Conservation (phyloP, 2,888 invertebrate species). For the Mallateleia sp. region DNA sequence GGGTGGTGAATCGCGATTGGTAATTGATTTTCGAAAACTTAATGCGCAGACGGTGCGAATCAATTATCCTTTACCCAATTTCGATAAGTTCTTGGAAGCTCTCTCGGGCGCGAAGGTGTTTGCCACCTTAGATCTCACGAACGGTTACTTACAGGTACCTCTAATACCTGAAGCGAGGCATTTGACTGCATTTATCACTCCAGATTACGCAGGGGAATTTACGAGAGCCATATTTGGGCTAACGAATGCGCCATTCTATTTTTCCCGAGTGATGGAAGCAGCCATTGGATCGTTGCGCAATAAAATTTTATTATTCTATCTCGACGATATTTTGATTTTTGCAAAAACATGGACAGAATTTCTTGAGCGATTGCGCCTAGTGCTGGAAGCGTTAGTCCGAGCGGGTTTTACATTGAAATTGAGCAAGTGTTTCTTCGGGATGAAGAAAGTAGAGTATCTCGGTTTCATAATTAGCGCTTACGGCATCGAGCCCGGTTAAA, state of each 20-base stretch:
- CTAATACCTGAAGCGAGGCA: slow-evolving; percentile 54
- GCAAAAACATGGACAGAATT: slow-evolving; percentile 34
- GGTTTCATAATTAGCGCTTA: too few relatives aligned
- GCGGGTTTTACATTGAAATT: neutral
- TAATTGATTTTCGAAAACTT: slow-evolving; percentile 66
- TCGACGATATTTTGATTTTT: slow-evolving; percentile 38
- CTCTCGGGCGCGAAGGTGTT: slow-evolving; percentile 16
- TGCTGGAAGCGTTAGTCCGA: slow-evolving; percentile 11
- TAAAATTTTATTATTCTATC: slow-evolving; percentile 50
- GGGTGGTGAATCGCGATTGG: slow-evolving; percentile 66
- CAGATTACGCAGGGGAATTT: slow-evolving; percentile 80
- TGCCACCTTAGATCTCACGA: slow-evolving; percentile 25
- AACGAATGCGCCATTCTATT: slow-evolving; percentile 82
- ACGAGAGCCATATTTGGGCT: slow-evolving; percentile 82
- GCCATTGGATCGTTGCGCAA: slow-evolving; percentile 41
- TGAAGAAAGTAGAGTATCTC: slow-evolving; percentile 74
- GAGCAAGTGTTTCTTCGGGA: slow-evolving; percentile 9
- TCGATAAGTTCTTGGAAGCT: slow-evolving; percentile 55
- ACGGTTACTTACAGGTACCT: too few relatives aligned
- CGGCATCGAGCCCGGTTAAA: too few relatives aligned
- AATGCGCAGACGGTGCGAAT: slow-evolving; percentile 66
- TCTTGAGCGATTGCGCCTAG: neutral
- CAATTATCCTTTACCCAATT: slow-evolving; percentile 59
- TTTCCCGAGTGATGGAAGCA: slow-evolving; percentile 70
- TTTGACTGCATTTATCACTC: slow-evolving; percentile 78